A percentile compares a stretch with the other conserved stretches of the same genome.
Conservation (phyloP, 2,113 vertebrate species). For the Rhinogobius similis region DNA sequence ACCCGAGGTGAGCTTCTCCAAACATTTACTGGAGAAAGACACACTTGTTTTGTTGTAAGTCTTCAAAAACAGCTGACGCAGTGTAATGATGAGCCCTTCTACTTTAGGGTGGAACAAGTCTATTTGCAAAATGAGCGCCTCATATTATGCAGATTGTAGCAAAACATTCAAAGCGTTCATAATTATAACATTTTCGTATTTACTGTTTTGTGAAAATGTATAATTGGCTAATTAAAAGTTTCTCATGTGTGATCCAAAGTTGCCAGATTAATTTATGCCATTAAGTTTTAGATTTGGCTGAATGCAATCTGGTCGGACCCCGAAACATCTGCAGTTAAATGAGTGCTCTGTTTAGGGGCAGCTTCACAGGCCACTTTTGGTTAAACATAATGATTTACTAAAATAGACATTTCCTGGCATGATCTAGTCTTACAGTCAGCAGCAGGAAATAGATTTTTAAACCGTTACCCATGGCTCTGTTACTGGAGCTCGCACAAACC, state of each 20-base stretch:
- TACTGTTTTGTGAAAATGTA: neutral
- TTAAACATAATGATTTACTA: conserved; percentile 4
- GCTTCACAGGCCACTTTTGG: conserved; percentile 34
- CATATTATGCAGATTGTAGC: neutral
- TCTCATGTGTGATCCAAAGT: neutral
- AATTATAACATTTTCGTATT: conserved; percentile 5
- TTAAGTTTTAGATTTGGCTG: conserved; percentile 44
- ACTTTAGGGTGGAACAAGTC: neutral
- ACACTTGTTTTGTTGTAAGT: conserved; percentile 28
- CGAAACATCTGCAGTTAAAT: conserved; percentile 53
- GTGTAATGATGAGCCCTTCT: conserved; percentile 6
- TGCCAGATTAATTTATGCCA: conserved; percentile 36
- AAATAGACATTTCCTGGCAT: neutral
- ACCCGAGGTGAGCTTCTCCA: conserved; percentile 45
- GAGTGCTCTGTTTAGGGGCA: conserved; percentile 31
- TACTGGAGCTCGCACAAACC: neutral
- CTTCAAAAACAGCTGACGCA: conserved; percentile 9
- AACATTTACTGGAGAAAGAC: conserved; percentile 28
- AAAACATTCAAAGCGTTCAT: neutral
- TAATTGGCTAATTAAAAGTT: conserved; percentile 11
- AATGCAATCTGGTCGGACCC: conserved; percentile 43
- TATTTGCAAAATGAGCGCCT: neutral
- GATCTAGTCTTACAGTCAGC: neutral
- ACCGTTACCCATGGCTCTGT: neutral
- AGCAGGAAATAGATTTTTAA: neutral